Evolutionary conservation across 2,888 invertebrate genomes (phyloP).

Genomic region (Muscina levida): DNA sequence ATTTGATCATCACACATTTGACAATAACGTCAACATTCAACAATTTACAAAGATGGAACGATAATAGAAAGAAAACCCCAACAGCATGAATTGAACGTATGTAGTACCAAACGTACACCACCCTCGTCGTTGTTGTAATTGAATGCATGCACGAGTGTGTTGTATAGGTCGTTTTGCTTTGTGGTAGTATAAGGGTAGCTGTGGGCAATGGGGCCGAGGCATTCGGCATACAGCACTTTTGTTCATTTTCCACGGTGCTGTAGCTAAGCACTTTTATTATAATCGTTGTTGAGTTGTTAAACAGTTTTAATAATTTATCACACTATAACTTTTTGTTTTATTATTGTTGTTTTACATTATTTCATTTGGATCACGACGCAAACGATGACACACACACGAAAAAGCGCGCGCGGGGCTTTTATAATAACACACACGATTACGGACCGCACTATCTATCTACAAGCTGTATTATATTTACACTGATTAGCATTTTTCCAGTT

Average conservation of each 20-base stretch:
- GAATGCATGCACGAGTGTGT: not conserved
- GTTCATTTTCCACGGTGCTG: not conserved
- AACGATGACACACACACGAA: not conserved
- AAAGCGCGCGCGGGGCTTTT: not conserved
- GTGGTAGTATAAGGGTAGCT: not conserved
- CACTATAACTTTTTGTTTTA: slow-evolving; percentile 1
- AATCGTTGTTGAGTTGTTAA: not conserved
- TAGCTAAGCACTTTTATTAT: slow-evolving; percentile 11
- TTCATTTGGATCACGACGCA: not conserved
- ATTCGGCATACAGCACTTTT: not conserved
- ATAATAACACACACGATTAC: not conserved
- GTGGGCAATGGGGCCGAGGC: not conserved
- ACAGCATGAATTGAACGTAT: too few species aligned
- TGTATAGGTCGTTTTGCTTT: not conserved
- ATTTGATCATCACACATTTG: slow-evolving; percentile 33
- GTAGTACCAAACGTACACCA: slow-evolving; percentile 22
- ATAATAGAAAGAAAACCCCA: not conserved
- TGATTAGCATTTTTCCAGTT: slow-evolving; percentile 26
- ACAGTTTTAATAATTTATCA: slow-evolving; percentile 13
- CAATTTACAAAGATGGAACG: not conserved
- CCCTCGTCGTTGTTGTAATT: slow-evolving; percentile 5
- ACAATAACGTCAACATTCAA: slow-evolving; percentile 26
- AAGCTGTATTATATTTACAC: slow-evolving; percentile 5
- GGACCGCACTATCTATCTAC: too few species aligned
- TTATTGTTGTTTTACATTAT: not conserved